Conservation (phyloP, 2,797 vertebrate genomes). For the Pseudopleuronectes americanus region DNA sequence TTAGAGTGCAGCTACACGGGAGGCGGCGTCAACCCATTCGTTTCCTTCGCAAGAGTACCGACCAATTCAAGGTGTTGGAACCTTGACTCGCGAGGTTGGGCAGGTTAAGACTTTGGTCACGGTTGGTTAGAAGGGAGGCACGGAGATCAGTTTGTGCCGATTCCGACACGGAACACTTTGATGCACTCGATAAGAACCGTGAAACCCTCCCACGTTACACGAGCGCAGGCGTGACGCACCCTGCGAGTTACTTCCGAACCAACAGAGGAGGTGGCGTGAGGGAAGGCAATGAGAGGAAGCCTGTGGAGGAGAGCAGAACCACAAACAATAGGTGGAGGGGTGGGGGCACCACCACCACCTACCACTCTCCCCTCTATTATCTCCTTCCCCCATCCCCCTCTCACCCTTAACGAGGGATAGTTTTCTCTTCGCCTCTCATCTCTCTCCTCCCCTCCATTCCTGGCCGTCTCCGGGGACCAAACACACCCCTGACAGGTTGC, state of each 20-base stretch:
- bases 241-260: constrained; percentile 27
- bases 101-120: neutral
- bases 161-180: constrained; percentile 6
- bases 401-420: constrained; percentile 72
- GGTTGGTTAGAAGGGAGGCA: neutral
- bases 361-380: constrained; percentile 56
- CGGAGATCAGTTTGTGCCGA: neutral
- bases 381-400: constrained; percentile 47
- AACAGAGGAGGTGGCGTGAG: constrained; percentile 35
- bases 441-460: constrained; percentile 57
- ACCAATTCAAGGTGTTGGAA: neutral
- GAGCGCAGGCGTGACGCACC: neutral
- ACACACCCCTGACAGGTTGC: constrained; percentile 82
- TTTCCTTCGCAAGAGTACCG: neutral
- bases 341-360: constrained; percentile 28
- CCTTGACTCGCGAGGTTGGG: neutral
- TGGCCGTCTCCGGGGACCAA: constrained; percentile 76
- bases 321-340: constrained; percentile 42
- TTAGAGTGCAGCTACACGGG: constrained; percentile 18
- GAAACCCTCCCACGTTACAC: constrained; percentile 18
- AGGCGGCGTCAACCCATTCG: constrained; percentile 18
- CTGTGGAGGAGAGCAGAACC: constrained; percentile 17
- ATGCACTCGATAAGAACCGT: constrained; percentile 2
- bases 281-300: neutral
- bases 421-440: constrained; percentile 72